phyloP scores from a whole-genome alignment of 2,113 vertebrate species.

The Ctenomys sociabilis region DNA sequence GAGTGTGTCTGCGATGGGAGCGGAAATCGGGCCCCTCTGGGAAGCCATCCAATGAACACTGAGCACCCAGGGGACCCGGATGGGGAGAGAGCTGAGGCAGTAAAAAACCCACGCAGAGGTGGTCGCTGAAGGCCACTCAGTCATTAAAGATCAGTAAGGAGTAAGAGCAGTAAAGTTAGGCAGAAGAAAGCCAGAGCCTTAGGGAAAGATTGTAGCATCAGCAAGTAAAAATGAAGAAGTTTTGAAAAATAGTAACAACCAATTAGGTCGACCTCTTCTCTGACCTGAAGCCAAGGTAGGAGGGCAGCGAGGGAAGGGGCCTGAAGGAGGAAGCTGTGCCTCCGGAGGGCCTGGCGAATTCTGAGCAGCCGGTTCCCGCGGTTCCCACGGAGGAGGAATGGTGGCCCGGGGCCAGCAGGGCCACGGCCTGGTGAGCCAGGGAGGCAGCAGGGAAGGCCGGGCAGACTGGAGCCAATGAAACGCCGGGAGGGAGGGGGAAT shows the following conservation, averaged over 20 bases:
- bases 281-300: not conserved
- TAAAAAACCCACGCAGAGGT: too few species aligned
- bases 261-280: not conserved
- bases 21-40: not conserved
- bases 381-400: conserved; percentile 56
- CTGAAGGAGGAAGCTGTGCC: not conserved
- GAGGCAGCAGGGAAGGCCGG: not conserved
- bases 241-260: not conserved
- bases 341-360: not conserved
- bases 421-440: not conserved
- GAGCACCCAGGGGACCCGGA: not conserved
- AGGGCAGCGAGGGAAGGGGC: not conserved
- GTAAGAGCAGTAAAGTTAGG: not conserved
- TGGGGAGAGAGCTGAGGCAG: not conserved
- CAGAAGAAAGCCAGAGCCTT: not conserved
- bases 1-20: not conserved
- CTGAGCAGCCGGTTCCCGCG: conserved; percentile 53
- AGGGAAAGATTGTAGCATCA: not conserved
- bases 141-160: not conserved
- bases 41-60: not conserved
- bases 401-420: not conserved
- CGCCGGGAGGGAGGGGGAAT: not conserved
- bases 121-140: not conserved
- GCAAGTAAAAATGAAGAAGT: not conserved
- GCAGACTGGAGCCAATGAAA: not conserved